Conservation (phyloP, 2,888 invertebrate genomes). For the Stictocephala bisonia region DNA sequence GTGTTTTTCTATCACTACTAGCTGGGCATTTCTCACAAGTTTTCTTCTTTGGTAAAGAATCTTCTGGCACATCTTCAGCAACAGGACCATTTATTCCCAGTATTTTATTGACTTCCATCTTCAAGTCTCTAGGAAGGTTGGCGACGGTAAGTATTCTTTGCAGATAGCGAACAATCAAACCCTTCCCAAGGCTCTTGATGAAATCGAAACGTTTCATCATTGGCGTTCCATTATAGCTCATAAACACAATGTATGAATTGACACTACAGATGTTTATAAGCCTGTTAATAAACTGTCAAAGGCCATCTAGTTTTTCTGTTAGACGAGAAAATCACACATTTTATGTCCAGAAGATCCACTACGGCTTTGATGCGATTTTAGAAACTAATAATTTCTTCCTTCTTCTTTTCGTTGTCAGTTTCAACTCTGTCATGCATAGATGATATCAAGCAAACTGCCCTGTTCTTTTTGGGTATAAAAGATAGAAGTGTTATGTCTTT, state of each 20-base stretch:
- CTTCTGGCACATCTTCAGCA: constrained; percentile 39
- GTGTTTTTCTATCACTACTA: constrained; percentile 34
- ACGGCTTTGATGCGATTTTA: too few species aligned
- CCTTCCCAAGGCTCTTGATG: constrained; percentile 29
- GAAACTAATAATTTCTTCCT: too few species aligned
- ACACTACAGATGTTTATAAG: constrained; percentile 49
- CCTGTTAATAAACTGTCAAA: too few species aligned
- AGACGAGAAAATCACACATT: too few species aligned
- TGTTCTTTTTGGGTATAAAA: too few species aligned
- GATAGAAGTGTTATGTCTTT: too few species aligned
- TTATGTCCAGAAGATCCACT: too few species aligned
- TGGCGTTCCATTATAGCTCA: constrained; percentile 14
- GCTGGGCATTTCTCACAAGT: constrained; percentile 39
- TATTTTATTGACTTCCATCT: constrained; percentile 27
- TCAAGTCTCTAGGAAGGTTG: constrained; percentile 47
- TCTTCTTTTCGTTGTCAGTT: too few species aligned
- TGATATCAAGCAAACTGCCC: too few species aligned
- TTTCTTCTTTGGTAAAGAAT: constrained; percentile 42
- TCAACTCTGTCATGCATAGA: too few species aligned
- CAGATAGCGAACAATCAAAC: constrained; percentile 14
- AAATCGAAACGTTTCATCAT: constrained; percentile 43
- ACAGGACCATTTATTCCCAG: constrained; percentile 27
- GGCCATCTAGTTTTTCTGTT: too few species aligned
- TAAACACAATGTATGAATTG: constrained; percentile 21
- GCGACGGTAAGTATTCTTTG: constrained; percentile 35